phyloP scores from a whole-genome alignment of 2,888 invertebrate genomes.

The Nebria salina region DNA sequence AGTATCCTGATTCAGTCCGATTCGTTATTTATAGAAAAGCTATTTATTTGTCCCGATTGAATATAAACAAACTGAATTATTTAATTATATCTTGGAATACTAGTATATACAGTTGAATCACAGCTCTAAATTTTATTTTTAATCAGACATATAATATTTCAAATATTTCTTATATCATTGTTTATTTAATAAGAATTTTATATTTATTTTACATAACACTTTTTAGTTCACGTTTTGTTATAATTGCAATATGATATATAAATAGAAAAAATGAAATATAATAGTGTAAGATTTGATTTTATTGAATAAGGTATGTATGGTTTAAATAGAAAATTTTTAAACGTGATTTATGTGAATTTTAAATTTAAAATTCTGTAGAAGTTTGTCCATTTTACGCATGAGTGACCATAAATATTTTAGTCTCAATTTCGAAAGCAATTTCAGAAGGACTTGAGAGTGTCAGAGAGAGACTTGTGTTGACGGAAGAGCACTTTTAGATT shows the following conservation, averaged over 20 bases:
- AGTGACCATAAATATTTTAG: not conserved
- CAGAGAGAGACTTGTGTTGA: not conserved
- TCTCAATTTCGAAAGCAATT: not conserved
- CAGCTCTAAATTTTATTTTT: not conserved
- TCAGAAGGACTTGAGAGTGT: not conserved
- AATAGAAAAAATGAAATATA: too few species aligned
- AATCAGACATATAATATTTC: not conserved
- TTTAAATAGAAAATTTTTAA: too few species aligned
- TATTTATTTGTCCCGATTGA: not conserved
- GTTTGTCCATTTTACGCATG: not conserved
- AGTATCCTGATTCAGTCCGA: not conserved
- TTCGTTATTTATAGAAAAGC: not conserved
- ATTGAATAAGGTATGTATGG: too few species aligned
- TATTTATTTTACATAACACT: too few species aligned
- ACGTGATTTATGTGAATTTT: too few species aligned
- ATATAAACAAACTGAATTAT: not conserved
- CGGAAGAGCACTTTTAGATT: conserved; percentile 12
- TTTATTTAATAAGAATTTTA: too few species aligned
- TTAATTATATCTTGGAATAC: not conserved
- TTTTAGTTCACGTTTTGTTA: too few species aligned
- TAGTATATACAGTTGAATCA: not conserved
- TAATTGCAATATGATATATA: too few species aligned
- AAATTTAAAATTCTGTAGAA: too few species aligned
- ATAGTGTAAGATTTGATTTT: too few species aligned
- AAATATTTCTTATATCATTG: not conserved